A percentile compares a stretch with the other conserved stretches of the same genome.
phyloP scores from a whole-genome alignment of 2,888 invertebrate species.

The Andrena chrysosceles region DNA sequence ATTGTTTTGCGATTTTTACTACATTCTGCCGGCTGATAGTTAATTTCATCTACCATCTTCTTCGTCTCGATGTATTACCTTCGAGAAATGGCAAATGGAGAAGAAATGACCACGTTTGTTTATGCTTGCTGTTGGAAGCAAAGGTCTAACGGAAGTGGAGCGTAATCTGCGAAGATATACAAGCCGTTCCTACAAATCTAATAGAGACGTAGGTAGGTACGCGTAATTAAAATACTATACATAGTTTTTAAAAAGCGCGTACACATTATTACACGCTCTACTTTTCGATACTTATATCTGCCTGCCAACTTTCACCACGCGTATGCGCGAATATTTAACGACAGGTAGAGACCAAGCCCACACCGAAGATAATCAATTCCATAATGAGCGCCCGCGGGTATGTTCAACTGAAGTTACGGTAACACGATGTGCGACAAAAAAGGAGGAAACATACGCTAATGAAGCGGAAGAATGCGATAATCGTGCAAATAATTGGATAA shows the following conservation, averaged over 20 bases:
- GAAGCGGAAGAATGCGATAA: neutral
- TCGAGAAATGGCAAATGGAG: too few species aligned
- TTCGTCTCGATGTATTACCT: neutral
- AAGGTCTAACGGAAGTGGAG: neutral
- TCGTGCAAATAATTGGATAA: conserved; percentile 2
- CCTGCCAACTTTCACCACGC: conserved; percentile 51
- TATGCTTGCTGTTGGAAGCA: neutral
- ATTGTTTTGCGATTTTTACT: neutral
- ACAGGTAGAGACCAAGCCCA: conserved; percentile 27
- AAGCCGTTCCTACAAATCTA: neutral
- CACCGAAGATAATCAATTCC: conserved; percentile 54
- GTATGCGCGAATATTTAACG: conserved; percentile 35
- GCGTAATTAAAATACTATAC: conserved; percentile 34
- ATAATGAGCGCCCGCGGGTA: conserved; percentile 32
- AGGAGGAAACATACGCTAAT: neutral
- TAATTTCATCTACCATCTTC: neutral
- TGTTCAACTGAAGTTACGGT: conserved; percentile 1
- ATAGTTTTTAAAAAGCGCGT: neutral
- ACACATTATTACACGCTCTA: conserved; percentile 47
- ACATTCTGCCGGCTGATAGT: neutral
- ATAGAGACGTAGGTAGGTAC: neutral
- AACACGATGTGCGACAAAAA: conserved; percentile 20
- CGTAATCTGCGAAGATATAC: neutral
- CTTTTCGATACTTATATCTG: conserved; percentile 48
- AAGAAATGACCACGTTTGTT: neutral